Evolutionary conservation across 2,888 invertebrate genomes (phyloP).

Genomic region (Lycia hirtaria): DNA sequence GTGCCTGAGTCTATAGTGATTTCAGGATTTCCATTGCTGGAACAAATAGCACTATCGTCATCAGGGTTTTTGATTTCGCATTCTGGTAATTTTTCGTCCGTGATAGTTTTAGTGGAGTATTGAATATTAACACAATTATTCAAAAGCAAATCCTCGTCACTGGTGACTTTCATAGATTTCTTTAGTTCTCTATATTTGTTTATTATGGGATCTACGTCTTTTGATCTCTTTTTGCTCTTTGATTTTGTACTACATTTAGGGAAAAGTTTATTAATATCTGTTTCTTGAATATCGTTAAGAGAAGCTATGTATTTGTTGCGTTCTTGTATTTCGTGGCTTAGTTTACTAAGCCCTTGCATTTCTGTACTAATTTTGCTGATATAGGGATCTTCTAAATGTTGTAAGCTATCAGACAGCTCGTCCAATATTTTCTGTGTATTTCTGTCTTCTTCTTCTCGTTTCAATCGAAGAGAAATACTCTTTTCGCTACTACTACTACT

Average conservation of each 20-base stretch:
- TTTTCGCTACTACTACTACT: conserved; percentile 82
- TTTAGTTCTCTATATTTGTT: conserved; percentile 80
- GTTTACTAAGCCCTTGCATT: conserved; percentile 83
- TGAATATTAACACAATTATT: conserved; percentile 81
- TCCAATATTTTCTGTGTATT: conserved; percentile 80
- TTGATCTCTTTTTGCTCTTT: conserved; percentile 80
- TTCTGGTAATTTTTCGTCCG: conserved; percentile 70
- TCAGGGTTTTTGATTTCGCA: conserved; percentile 77
- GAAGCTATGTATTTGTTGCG: conserved; percentile 85
- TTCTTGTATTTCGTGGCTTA: conserved; percentile 85
- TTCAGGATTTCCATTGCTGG: conserved; percentile 81
- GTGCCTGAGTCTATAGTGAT: conserved; percentile 80
- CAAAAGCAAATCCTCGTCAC: conserved; percentile 74
- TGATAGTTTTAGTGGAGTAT: conserved; percentile 64
- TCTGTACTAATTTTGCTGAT: conserved; percentile 86
- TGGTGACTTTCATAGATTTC: conserved; percentile 76
- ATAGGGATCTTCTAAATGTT: conserved; percentile 87
- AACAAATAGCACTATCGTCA: conserved; percentile 78
- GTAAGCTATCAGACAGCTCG: conserved; percentile 79
- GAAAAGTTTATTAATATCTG: conserved; percentile 77
- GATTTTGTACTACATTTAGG: conserved; percentile 81
- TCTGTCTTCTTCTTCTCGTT: conserved; percentile 78
- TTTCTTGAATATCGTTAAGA: conserved; percentile 80
- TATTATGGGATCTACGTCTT: conserved; percentile 80
- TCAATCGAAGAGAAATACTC: conserved; percentile 80